Evolutionary conservation across 2,797 vertebrate species (phyloP).

Genomic region (Rhabdophis nuchalis): DNA sequence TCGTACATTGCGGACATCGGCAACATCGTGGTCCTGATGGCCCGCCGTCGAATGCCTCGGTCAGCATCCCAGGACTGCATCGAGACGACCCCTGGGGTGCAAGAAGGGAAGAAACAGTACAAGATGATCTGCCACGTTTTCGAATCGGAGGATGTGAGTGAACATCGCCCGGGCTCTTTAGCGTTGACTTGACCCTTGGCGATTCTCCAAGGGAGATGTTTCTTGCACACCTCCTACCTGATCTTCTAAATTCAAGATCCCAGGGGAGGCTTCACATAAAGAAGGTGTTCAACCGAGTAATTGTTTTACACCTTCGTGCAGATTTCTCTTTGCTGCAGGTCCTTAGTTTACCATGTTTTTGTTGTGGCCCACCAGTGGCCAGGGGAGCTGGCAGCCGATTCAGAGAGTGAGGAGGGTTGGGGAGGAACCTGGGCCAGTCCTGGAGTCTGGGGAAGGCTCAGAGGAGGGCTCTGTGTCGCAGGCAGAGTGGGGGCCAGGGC

Average conservation of each 20-base stretch:
- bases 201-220: neutral
- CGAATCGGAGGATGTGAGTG: constrained; percentile 96
- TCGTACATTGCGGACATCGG: constrained; percentile 98
- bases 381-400: too few relatives aligned
- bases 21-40: constrained; percentile 98
- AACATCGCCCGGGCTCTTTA: neutral
- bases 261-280: neutral
- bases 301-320: neutral
- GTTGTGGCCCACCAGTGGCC: too few relatives aligned
- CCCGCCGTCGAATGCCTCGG: constrained; percentile 90
- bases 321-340: neutral
- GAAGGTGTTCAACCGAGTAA: neutral
- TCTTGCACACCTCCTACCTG: neutral
- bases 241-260: neutral
- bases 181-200: neutral
- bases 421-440: too few relatives aligned
- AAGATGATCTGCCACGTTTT: constrained; percentile 99
- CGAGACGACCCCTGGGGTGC: constrained; percentile 91
- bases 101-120: constrained; percentile 96
- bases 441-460: too few relatives aligned
- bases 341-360: neutral
- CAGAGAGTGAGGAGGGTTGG: too few relatives aligned
- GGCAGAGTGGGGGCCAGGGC: too few relatives aligned
- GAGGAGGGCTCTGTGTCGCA: too few relatives aligned
- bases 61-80: constrained; percentile 97